These are phyloP conservation scores for Drosophila atripex DNA, from an alignment of 2,888 invertebrate genomes.

Conservation along the genomic window DNA sequence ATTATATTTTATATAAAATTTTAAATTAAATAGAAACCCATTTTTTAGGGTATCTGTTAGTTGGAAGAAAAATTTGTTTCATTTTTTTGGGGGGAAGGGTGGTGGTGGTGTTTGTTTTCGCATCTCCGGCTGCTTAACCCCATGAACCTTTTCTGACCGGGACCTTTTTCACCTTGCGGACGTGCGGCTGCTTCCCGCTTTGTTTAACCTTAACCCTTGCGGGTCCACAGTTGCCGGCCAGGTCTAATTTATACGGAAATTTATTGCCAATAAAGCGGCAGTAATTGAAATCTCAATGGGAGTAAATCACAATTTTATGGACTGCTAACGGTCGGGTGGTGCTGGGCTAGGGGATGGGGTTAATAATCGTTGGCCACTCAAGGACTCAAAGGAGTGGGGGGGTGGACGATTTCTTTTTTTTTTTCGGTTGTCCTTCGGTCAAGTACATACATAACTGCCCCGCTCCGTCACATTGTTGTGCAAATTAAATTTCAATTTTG, in stretches of 20 bases:
- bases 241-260: slow-evolving; percentile 79
- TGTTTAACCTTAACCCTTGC: slow-evolving; percentile 46
- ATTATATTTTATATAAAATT: background rate
- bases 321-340: slow-evolving; percentile 46
- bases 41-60: background rate
- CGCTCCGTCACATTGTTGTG: slow-evolving; percentile 61
- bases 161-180: slow-evolving; percentile 28
- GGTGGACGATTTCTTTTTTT: slow-evolving; percentile 10
- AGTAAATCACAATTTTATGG: slow-evolving; percentile 81
- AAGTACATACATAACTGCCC: slow-evolving; percentile 16
- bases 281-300: slow-evolving; percentile 79
- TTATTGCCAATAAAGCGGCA: slow-evolving; percentile 80
- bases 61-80: background rate
- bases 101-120: slow-evolving; percentile 27
- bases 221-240: slow-evolving; percentile 1
- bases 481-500: slow-evolving; percentile 76
- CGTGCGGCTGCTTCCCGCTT: slow-evolving; percentile 39
- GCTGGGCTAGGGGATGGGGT: slow-evolving; percentile 43
- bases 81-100: background rate
- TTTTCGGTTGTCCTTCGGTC: slow-evolving; percentile 37
- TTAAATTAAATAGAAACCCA: background rate
- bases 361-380: slow-evolving; percentile 68
- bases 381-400: slow-evolving; percentile 37
- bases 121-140: slow-evolving; percentile 14
- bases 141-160: slow-evolving; percentile 21